These are phyloP conservation scores for Scelioninae gen. 1 DNA, from an alignment of 2,888 invertebrate species.

Conservation along the genomic window DNA sequence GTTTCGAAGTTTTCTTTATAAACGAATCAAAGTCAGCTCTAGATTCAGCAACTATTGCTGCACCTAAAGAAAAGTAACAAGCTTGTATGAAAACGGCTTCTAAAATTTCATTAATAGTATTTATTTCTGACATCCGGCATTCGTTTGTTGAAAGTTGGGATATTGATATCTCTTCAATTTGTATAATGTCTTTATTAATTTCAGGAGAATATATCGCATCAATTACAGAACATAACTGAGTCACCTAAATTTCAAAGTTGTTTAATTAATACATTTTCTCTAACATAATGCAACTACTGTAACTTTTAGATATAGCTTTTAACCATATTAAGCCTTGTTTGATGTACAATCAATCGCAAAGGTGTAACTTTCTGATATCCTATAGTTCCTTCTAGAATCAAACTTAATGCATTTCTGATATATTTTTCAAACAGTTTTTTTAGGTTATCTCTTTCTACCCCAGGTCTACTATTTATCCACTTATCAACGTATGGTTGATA, in stretches of 20 bases:
- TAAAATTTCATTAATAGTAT: conserved; percentile 82
- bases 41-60: conserved; percentile 89
- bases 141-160: conserved; percentile 82
- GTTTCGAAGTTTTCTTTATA: conserved; percentile 89
- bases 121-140: conserved; percentile 81
- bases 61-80: conserved; percentile 94
- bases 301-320: conserved; percentile 43
- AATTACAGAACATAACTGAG: conserved; percentile 92
- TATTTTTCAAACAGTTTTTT: conserved; percentile 90
- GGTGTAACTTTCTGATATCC: conserved; percentile 90
- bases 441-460: conserved; percentile 83
- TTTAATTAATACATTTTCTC: background rate
- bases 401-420: conserved; percentile 89
- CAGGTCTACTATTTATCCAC: conserved; percentile 88
- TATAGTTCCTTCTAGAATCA: conserved; percentile 89
- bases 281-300: background rate
- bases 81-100: conserved; percentile 86
- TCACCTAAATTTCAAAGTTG: conserved; percentile 85
- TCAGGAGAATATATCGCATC: conserved; percentile 88
- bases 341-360: conserved; percentile 92
- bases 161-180: conserved; percentile 30
- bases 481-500: conserved; percentile 94
- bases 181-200: conserved; percentile 48
- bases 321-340: conserved; percentile 94
- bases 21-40: conserved; percentile 91